Evolutionary conservation across 2,888 invertebrate species (phyloP).

Genomic region (Nebria brevicollis): DNA sequence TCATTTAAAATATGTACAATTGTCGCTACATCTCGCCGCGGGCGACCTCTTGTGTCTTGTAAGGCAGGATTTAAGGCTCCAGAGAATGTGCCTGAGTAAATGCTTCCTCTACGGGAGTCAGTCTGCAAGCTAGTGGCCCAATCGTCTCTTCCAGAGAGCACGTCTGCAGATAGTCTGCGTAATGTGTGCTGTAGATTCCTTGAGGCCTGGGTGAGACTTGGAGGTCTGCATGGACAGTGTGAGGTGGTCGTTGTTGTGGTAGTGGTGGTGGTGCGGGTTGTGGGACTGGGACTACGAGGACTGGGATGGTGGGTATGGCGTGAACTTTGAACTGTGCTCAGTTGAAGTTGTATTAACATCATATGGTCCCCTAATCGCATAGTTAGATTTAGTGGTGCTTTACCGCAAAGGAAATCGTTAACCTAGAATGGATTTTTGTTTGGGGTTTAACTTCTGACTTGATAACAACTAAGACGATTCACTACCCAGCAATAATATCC

Average conservation of each 20-base stretch:
- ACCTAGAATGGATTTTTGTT: constrained; percentile 66
- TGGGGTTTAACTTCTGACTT: not conserved
- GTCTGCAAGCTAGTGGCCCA: constrained; percentile 55
- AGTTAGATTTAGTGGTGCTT: constrained; percentile 91
- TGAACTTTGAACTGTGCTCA: constrained; percentile 77
- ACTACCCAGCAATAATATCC: too few species aligned
- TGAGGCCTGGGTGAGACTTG: constrained; percentile 83
- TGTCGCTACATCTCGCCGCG: constrained; percentile 92
- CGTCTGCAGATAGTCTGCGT: constrained; percentile 89
- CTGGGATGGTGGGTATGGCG: constrained; percentile 54
- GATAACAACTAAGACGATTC: too few species aligned
- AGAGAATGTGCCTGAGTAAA: constrained; percentile 96
- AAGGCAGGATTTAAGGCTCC: constrained; percentile 93
- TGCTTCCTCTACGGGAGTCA: constrained; percentile 82
- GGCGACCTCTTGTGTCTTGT: constrained; percentile 90
- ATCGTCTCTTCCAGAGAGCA: constrained; percentile 68
- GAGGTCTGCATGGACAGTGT: constrained; percentile 57
- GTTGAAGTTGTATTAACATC: constrained; percentile 95
- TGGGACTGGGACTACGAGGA: constrained; percentile 63
- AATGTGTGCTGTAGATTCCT: constrained; percentile 91
- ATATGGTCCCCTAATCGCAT: constrained; percentile 97
- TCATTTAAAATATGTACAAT: constrained; percentile 97
- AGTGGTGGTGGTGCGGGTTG: constrained; percentile 63
- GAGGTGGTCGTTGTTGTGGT: constrained; percentile 54
- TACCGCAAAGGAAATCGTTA: constrained; percentile 94